Evolutionary conservation across 2,113 vertebrate genomes (phyloP).

Genomic region (Colaptes auratus): DNA sequence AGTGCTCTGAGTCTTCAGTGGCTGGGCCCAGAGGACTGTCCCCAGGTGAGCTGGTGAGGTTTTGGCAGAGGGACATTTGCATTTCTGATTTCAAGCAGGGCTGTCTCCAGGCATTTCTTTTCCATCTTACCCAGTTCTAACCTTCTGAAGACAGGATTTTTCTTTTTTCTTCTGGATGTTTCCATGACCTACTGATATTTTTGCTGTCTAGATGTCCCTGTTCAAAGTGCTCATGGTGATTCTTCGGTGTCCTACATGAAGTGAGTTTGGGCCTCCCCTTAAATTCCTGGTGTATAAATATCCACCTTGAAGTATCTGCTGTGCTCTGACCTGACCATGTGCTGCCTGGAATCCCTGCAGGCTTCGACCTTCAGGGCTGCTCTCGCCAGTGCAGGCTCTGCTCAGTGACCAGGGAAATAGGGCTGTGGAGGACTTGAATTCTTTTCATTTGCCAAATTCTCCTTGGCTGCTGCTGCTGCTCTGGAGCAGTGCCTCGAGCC

Average conservation of each 20-base stretch:
- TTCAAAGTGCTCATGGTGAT: not conserved
- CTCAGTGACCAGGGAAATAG: not conserved
- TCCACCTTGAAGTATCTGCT: not conserved
- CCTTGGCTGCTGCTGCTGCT: not conserved
- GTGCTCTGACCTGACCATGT: not conserved
- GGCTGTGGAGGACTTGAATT: not conserved
- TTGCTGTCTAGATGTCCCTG: not conserved
- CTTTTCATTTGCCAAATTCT: not conserved
- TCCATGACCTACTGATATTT: conserved; percentile 12
- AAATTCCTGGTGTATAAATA: not conserved
- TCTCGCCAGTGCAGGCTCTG: not conserved
- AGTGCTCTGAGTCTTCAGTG: not conserved
- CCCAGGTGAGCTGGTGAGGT: not conserved
- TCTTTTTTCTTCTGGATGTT: not conserved
- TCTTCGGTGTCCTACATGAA: conserved; percentile 9
- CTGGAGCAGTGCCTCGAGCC: not conserved
- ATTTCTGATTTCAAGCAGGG: not conserved
- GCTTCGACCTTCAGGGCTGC: not conserved
- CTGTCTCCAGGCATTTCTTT: not conserved
- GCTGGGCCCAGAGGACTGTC: not conserved
- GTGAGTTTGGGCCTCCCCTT: not conserved
- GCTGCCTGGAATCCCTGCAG: not conserved
- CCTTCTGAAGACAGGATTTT: not conserved
- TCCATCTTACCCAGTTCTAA: not conserved
- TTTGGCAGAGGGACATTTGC: not conserved